phyloP scores from a whole-genome alignment of 2,797 vertebrate species.

The Enteromius argenteus region DNA sequence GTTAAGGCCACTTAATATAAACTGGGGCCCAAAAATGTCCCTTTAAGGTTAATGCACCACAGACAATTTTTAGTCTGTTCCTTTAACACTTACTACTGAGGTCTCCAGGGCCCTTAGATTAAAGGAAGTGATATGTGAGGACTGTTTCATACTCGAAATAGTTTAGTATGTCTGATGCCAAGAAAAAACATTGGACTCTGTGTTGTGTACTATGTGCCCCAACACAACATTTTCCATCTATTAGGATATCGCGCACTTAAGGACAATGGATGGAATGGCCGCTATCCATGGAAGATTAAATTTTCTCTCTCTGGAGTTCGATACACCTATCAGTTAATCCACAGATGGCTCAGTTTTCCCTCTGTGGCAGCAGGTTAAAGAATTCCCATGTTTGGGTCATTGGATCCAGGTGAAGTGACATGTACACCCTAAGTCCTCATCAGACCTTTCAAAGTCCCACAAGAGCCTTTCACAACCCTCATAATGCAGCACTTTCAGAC shows the following conservation, averaged over 20 bases:
- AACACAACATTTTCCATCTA: constrained; percentile 66
- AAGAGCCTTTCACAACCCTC: constrained; percentile 43
- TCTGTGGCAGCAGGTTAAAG: constrained; percentile 77
- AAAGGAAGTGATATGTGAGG: not conserved
- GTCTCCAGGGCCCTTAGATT: not conserved
- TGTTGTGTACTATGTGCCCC: constrained; percentile 38
- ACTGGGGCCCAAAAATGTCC: not conserved
- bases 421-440: constrained; percentile 55
- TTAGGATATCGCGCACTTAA: constrained; percentile 64
- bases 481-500: constrained; percentile 42
- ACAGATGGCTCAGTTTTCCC: constrained; percentile 73
- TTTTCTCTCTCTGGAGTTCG: constrained; percentile 57
- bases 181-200: not conserved
- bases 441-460: constrained; percentile 51
- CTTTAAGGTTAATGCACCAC: not conserved
- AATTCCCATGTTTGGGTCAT: constrained; percentile 80
- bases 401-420: constrained; percentile 61
- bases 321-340: constrained; percentile 61
- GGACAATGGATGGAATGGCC: constrained; percentile 79
- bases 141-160: constrained; percentile 1
- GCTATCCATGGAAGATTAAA: constrained; percentile 64
- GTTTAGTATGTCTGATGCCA: not conserved
- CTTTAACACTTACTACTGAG: constrained; percentile 12
- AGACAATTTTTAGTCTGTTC: not conserved
- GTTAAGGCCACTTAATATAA: constrained; percentile 1